Conservation (phyloP, 1,140 invertebrate species). For the Megalonaias nervosa region DNA sequence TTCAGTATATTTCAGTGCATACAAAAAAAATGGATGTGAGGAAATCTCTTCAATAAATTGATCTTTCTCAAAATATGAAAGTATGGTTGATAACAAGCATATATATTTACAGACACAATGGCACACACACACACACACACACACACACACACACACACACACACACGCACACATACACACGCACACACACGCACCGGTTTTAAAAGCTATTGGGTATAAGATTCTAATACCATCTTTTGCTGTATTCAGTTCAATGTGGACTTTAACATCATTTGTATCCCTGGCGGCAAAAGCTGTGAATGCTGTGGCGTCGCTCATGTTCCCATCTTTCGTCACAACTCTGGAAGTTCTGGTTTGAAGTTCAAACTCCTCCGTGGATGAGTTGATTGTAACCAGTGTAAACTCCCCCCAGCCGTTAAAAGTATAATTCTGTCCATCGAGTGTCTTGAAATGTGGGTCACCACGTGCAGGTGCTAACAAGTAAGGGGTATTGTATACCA, state of each 20-base stretch:
- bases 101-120: too few species aligned
- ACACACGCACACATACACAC: too few species aligned
- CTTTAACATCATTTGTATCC: background rate
- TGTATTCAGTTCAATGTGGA: constrained; percentile 13
- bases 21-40: too few species aligned
- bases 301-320: constrained; percentile 14
- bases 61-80: too few species aligned
- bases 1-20: too few species aligned
- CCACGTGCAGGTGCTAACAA: constrained; percentile 71
- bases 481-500: too few species aligned
- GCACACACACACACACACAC: too few species aligned
- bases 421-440: constrained; percentile 90
- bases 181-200: too few species aligned
- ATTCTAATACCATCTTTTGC: background rate
- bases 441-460: constrained; percentile 94
- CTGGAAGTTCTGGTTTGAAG: constrained; percentile 23
- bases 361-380: constrained; percentile 3
- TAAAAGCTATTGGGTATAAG: too few species aligned
- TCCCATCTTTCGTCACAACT: constrained; percentile 10
- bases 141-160: too few species aligned
- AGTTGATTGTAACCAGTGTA: constrained; percentile 74
- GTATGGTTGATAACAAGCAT: too few species aligned
- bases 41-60: too few species aligned
- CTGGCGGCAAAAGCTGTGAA: constrained; percentile 28
- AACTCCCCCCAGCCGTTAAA: constrained; percentile 98